Evolutionary conservation across 1,140 invertebrate genomes (phyloP).

Genomic region (Andrena cerasifolii): DNA sequence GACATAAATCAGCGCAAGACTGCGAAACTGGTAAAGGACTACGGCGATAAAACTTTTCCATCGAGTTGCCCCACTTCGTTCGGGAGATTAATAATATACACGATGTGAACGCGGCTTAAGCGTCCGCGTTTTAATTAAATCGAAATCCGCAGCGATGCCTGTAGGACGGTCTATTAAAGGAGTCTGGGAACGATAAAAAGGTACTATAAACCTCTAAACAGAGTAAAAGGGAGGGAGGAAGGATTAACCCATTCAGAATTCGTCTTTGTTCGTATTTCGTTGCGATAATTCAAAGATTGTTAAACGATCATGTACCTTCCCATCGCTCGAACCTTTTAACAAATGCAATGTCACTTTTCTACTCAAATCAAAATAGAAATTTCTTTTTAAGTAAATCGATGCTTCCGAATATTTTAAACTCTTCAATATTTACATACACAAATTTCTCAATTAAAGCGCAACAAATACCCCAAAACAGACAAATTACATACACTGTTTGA

Average conservation of each 20-base stretch:
- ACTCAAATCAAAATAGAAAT: no score
- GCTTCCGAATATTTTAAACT: no score
- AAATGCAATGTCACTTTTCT: no score
- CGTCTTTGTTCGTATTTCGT: neutral
- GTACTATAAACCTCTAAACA: neutral
- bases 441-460: no score
- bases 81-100: slow-evolving; percentile 54
- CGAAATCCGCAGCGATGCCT: slow-evolving; percentile 39
- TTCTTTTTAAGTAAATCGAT: no score
- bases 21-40: slow-evolving; percentile 20
- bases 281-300: neutral
- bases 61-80: neutral
- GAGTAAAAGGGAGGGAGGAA: neutral
- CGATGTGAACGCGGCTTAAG: slow-evolving; percentile 43
- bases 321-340: no score
- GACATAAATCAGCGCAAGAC: slow-evolving; percentile 36
- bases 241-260: neutral
- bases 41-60: slow-evolving; percentile 40
- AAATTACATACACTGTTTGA: no score
- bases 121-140: slow-evolving; percentile 60
- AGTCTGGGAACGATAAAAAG: slow-evolving; percentile 3
- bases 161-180: slow-evolving; percentile 33
- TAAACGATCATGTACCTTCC: no score
- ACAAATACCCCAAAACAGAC: no score
- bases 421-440: no score